Base-by-base conservation (phyloP, 2,113 vertebrate species). In the Oryzias javanicus region DNA sequence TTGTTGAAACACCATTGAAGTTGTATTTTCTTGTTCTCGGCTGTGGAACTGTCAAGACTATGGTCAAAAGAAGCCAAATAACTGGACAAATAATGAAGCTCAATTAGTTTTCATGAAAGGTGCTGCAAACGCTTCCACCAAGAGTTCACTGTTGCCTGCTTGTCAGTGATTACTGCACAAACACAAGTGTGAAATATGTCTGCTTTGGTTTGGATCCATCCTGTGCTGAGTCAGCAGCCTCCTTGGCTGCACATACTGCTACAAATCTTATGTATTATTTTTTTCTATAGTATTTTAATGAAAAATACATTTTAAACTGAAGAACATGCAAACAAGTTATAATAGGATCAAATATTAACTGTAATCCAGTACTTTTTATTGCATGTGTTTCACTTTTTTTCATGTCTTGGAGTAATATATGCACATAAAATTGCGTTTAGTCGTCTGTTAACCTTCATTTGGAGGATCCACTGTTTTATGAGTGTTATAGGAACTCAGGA, bases 401-500 rank as follows among this genome's bases (percentile, higher is more conserved):
- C 27, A 44, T 70, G 24, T 49, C 19, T 16, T 41, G 42, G 42
- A 55, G 46, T 70, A 44, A 45, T 27, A 46, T 2, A 17, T 61
- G 51, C 54, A 44, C 50, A 42, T 51, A 22, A 22, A 27, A 18
- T 0, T 42, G 40, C n/a, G n/a, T 47, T 19, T 17, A 19, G 18
- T 18, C 5, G 6, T 47, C 12, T 78, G 71, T 78, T 64, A 53
- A 22, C 44, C 52, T 58, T 69, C 72, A 80, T 49, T 55, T 74
- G 42, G 58, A 60, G 49, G 52, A 10, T 35, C 55, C 49, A 60
- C 50, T 59, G 62, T 54, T 75, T 61, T 50, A 70, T 78, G 64
- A 66, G 72, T 55, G 16, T 70, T 83, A 86, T 85, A 86, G 81
- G 81, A 67, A 77, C 76, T 83, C 70, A 78, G 79, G 76, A 83